Conservation (phyloP, 2,113 vertebrate species). For the Gavia stellata region DNA sequence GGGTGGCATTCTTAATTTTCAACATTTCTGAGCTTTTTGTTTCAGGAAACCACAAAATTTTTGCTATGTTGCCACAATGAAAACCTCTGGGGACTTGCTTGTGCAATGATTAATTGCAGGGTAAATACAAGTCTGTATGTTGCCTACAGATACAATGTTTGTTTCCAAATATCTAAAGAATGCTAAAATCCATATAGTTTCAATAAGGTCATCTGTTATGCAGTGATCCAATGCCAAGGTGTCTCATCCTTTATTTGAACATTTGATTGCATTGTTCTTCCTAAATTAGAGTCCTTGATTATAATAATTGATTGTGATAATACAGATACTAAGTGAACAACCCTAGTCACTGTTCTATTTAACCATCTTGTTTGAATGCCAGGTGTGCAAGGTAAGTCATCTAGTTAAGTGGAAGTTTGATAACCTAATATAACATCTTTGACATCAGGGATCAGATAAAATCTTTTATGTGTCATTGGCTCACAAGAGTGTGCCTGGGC, state of each 20-base stretch:
- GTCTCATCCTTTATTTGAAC: background rate
- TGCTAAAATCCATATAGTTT: background rate
- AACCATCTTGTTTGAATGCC: background rate
- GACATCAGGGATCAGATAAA: constrained; percentile 62
- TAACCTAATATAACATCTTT: constrained; percentile 56
- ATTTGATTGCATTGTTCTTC: background rate
- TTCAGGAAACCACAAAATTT: background rate
- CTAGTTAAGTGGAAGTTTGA: constrained; percentile 52
- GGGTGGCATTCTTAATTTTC: background rate
- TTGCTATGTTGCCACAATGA: background rate
- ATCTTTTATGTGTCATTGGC: constrained; percentile 59
- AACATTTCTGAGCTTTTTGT: background rate
- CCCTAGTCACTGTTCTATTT: background rate
- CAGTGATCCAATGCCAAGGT: background rate
- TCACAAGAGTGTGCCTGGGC: constrained; percentile 49
- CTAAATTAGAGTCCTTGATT: background rate
- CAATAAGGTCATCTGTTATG: background rate
- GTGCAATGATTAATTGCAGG: background rate
- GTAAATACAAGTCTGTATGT: background rate
- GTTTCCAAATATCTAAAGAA: background rate
- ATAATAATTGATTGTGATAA: background rate
- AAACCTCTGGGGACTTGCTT: background rate
- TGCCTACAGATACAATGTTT: background rate
- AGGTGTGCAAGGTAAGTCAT: constrained; percentile 12
- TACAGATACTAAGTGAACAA: background rate